Percentiles rank a stretch among this genome's conserved stretches.
Conservation (phyloP, 2,888 invertebrate species). For the Allygus modestus region DNA sequence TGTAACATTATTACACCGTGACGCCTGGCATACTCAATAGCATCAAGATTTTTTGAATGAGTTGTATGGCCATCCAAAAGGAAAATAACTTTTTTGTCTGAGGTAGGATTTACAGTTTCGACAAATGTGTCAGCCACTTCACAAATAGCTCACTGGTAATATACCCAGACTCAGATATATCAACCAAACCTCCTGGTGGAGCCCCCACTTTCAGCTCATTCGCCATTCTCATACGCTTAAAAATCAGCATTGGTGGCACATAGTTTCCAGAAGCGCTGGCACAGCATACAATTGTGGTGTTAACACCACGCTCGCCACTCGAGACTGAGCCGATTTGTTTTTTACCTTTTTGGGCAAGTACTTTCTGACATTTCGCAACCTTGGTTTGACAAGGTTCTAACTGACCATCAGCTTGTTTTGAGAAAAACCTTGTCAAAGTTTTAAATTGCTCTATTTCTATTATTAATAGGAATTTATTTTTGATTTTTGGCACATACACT, state of each 20-base stretch:
- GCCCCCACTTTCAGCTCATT: too few species aligned
- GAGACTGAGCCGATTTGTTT: constrained; percentile 18
- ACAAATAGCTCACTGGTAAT: too few species aligned
- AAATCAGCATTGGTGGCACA: too few species aligned
- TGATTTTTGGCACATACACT: constrained; percentile 40
- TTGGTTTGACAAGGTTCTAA: constrained; percentile 61
- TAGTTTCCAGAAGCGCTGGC: background rate
- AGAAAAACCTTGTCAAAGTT: constrained; percentile 59
- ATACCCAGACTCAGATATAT: too few species aligned
- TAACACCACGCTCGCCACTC: constrained; percentile 32
- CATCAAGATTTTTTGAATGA: constrained; percentile 70
- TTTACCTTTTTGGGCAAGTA: too few species aligned
- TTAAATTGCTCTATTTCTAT: constrained; percentile 51
- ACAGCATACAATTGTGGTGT: constrained; percentile 13
- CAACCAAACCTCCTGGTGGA: too few species aligned
- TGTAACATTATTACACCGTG: constrained; percentile 70
- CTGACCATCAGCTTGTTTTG: constrained; percentile 55
- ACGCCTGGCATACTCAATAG: constrained; percentile 66
- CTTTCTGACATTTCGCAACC: constrained; percentile 52
- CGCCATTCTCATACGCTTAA: too few species aligned
- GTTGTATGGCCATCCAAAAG: constrained; percentile 68
- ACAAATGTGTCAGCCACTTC: too few species aligned
- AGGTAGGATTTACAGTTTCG: too few species aligned
- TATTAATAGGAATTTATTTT: constrained; percentile 46
- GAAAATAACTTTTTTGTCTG: too few species aligned